Evolutionary conservation across 2,113 vertebrate species (phyloP).

Genomic region (Mystacornis crossleyi): DNA sequence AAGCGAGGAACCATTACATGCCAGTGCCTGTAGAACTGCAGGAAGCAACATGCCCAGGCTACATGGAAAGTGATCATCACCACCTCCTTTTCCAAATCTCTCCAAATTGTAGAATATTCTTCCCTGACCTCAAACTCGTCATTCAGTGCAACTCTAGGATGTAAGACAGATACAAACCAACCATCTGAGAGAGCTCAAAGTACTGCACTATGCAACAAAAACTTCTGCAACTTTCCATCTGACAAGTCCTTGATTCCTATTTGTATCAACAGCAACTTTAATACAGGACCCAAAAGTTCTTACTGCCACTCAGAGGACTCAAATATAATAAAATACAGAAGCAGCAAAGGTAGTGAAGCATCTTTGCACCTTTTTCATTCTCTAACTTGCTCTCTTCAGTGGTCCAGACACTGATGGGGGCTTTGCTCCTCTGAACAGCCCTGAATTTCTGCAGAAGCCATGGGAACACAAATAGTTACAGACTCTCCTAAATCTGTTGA

Average conservation of each 20-base stretch:
- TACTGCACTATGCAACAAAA: not conserved
- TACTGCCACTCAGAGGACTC: not conserved
- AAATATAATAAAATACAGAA: not conserved
- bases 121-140: not conserved
- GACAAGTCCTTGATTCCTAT: not conserved
- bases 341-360: not conserved
- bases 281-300: not conserved
- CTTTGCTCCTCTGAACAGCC: not conserved
- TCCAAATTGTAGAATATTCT: not conserved
- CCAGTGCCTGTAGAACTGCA: accelerated
- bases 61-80: not conserved
- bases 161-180: not conserved
- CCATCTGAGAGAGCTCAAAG: not conserved
- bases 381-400: not conserved
- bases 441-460: not conserved
- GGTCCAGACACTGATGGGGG: not conserved
- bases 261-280: not conserved
- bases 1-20: not conserved
- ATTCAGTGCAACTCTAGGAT: not conserved
- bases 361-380: not conserved
- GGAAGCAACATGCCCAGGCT: not conserved
- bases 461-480: not conserved
- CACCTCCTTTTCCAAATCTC: not conserved
- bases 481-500: not conserved
- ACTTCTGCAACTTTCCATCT: not conserved